A percentile compares a stretch with the other conserved stretches of the same genome.
Evolutionary conservation across 1,140 invertebrate genomes (phyloP).

Genomic region (Diorhabda carinulata): DNA sequence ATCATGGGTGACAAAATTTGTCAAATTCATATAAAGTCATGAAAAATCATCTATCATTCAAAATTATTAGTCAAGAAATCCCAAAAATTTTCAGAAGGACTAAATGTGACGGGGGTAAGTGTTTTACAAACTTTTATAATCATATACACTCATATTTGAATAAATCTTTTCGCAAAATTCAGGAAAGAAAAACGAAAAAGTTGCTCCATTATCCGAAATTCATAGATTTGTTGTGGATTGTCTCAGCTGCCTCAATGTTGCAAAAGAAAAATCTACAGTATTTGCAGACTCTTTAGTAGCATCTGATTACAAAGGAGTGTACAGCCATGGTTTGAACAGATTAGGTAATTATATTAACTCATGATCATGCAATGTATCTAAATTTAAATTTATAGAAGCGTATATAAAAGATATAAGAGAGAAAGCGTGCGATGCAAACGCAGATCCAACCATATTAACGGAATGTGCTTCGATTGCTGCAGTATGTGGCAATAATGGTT

Average conservation of each 20-base stretch:
- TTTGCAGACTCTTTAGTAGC: not conserved
- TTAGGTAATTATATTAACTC: not conserved
- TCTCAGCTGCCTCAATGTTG: not conserved
- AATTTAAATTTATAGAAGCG: conserved; percentile 3
- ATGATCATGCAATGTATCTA: too few species aligned
- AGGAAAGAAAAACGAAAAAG: not conserved
- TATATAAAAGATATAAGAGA: conserved; percentile 63
- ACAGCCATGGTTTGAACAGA: not conserved
- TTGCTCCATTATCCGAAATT: not conserved
- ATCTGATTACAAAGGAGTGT: not conserved
- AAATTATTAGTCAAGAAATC: too few species aligned
- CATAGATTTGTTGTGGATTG: not conserved
- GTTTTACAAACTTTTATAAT: too few species aligned
- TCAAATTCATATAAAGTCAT: too few species aligned
- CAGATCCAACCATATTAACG: conserved; percentile 63
- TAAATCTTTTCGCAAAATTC: too few species aligned
- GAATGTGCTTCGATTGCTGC: conserved; percentile 74
- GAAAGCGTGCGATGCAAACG: conserved; percentile 52
- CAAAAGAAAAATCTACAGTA: not conserved
- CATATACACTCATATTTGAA: too few species aligned
- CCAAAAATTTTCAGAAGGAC: too few species aligned
- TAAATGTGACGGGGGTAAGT: too few species aligned
- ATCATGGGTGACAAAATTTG: too few species aligned
- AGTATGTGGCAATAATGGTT: conserved; percentile 77
- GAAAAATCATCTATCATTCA: too few species aligned